phyloP scores from a whole-genome alignment of 2,113 vertebrate species.

The Suncus etruscus region DNA sequence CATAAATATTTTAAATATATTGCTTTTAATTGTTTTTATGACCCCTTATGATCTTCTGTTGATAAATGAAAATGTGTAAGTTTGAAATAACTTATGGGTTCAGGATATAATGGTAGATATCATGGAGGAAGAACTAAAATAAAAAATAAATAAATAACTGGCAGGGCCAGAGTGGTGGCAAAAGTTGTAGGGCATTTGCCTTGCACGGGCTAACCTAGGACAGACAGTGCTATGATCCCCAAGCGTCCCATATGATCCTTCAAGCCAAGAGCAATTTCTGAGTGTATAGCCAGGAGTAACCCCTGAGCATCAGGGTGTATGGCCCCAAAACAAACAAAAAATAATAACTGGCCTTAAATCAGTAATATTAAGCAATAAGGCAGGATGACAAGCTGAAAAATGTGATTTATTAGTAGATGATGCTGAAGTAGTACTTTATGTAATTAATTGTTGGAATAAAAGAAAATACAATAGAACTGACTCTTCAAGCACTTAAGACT shows the following conservation, averaged over 20 bases:
- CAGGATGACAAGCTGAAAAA: not conserved
- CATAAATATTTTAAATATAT: not conserved
- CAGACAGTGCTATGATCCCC: too few relatives aligned
- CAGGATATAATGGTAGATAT: not conserved
- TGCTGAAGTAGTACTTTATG: not conserved
- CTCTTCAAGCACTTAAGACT: slow-evolving; percentile 13
- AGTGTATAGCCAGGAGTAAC: too few relatives aligned
- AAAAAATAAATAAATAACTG: slow-evolving; percentile 19
- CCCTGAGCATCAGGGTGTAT: too few relatives aligned
- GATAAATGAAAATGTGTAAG: not conserved
- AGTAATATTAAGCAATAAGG: not conserved
- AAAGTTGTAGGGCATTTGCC: too few relatives aligned
- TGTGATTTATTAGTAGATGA: slow-evolving; percentile 30
- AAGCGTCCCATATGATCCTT: too few relatives aligned
- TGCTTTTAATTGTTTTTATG: not conserved
- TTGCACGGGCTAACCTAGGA: too few relatives aligned
- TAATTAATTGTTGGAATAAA: not conserved
- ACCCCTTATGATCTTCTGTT: not conserved
- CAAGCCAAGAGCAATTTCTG: too few relatives aligned
- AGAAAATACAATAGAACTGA: slow-evolving; percentile 11
- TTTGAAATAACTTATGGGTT: slow-evolving; percentile 21
- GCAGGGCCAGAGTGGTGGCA: too few relatives aligned
- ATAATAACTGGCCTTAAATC: not conserved
- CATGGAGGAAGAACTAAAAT: not conserved
- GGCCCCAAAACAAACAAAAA: too few relatives aligned